Evolutionary conservation across 1,140 invertebrate genomes (phyloP).

Genomic region (Medauroidea extradentata): DNA sequence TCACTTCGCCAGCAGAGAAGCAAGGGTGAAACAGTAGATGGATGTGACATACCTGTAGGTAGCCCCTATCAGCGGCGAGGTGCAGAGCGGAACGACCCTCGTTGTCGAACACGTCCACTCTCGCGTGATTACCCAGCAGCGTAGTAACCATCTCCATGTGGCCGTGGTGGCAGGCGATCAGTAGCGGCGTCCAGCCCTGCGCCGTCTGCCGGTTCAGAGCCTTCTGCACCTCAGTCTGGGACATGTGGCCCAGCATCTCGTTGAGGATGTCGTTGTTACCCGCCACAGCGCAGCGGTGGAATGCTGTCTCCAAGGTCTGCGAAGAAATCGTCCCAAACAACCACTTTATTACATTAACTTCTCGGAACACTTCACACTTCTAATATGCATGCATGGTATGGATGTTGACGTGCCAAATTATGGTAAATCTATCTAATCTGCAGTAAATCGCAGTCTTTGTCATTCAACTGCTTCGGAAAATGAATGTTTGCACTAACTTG

Average conservation of each 20-base stretch:
- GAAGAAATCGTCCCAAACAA: no score
- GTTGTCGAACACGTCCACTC: constrained; percentile 97
- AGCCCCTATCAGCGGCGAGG: constrained; percentile 91
- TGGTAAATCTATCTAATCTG: no score
- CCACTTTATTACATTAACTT: no score
- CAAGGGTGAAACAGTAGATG: no score
- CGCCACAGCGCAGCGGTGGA: constrained; percentile 90
- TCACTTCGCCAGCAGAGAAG: no score
- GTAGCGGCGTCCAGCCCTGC: constrained; percentile 91
- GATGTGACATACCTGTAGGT: constrained; percentile 59
- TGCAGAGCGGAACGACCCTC: constrained; percentile 94
- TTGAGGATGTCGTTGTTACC: constrained; percentile 93
- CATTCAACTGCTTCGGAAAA: no score
- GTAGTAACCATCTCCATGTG: constrained; percentile 83
- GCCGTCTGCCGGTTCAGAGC: constrained; percentile 89
- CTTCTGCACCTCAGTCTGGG: constrained; percentile 79
- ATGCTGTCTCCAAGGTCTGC: constrained; percentile 84
- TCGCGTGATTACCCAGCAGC: constrained; percentile 82
- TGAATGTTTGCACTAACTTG: no score
- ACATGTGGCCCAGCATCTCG: constrained; percentile 90
- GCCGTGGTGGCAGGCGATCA: constrained; percentile 78
- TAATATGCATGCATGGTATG: no score
- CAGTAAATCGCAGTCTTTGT: no score
- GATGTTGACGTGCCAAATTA: no score
- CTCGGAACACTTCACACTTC: no score